Percentiles rank a stretch among this genome's conserved stretches.
phyloP scores from a whole-genome alignment of 2,888 invertebrate species.

The Hemistola chrysoprasaria region DNA sequence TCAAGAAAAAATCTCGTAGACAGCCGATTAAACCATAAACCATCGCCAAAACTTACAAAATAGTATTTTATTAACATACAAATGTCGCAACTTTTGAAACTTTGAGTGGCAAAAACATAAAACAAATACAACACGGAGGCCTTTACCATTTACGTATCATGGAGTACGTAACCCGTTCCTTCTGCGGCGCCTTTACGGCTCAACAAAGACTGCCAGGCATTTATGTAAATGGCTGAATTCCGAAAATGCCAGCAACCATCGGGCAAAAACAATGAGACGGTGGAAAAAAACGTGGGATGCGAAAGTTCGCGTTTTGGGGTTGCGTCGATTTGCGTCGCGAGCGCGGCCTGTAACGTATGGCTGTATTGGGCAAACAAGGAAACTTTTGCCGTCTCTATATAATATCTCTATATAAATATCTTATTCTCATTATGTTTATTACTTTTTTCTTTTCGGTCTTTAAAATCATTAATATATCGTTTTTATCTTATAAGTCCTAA shows the following conservation, averaged over 20 bases:
- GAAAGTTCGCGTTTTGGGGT: slow-evolving; percentile 71
- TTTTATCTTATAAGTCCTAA: no score
- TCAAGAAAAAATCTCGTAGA: neutral
- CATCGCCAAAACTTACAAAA: slow-evolving; percentile 22
- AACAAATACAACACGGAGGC: slow-evolving; percentile 41
- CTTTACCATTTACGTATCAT: slow-evolving; percentile 45
- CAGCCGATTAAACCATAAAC: slow-evolving; percentile 25
- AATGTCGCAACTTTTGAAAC: slow-evolving; percentile 45
- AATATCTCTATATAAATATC: no score
- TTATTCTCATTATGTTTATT: no score
- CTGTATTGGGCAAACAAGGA: slow-evolving; percentile 34
- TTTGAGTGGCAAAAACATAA: slow-evolving; percentile 44
- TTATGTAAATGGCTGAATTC: slow-evolving; percentile 79
- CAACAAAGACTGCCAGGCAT: slow-evolving; percentile 70
- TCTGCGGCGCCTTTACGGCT: slow-evolving; percentile 74
- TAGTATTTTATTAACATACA: slow-evolving; percentile 38
- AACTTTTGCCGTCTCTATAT: no score
- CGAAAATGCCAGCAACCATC: slow-evolving; percentile 67
- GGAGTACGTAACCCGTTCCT: slow-evolving; percentile 39
- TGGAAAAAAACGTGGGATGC: slow-evolving; percentile 64
- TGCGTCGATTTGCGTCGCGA: slow-evolving; percentile 50
- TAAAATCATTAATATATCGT: no score
- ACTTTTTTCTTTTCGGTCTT: no score
- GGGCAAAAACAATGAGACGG: slow-evolving; percentile 65
- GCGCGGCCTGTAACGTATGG: slow-evolving; percentile 37